A percentile compares a stretch with the other conserved stretches of the same genome.
phyloP scores from a whole-genome alignment of 1,140 invertebrate genomes.

The Matsumurasca onukii region DNA sequence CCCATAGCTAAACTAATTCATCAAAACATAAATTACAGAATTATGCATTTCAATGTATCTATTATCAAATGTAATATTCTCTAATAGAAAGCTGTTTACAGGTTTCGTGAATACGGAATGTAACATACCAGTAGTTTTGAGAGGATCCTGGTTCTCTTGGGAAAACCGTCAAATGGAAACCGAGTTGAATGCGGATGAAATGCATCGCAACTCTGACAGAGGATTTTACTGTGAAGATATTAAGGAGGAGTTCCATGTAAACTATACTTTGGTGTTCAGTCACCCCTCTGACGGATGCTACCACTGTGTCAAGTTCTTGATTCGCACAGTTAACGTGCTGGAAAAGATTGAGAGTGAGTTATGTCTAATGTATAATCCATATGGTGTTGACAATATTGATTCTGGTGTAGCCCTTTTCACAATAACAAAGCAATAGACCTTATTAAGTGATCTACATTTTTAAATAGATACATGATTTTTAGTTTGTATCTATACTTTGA shows the following conservation, averaged over 20 bases:
- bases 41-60: no score
- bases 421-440: not conserved
- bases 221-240: constrained; percentile 62
- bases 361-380: not conserved
- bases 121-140: constrained; percentile 70
- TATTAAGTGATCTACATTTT: not conserved
- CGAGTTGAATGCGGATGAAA: constrained; percentile 73
- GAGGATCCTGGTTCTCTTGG: constrained; percentile 89
- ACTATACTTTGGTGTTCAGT: constrained; percentile 84
- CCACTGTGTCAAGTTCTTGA: constrained; percentile 80
- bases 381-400: constrained; percentile 5
- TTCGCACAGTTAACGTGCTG: constrained; percentile 85
- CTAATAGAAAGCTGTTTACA: no score
- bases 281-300: constrained; percentile 63
- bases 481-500: no score
- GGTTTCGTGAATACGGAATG: constrained; percentile 41
- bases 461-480: no score
- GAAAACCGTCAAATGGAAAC: constrained; percentile 82
- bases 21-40: no score
- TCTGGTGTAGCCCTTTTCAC: not conserved
- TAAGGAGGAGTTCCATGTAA: constrained; percentile 70
- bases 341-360: constrained; percentile 82
- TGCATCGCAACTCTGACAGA: constrained; percentile 64
- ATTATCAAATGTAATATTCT: no score
- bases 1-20: no score